Conservation (phyloP, 2,797 vertebrate genomes). For the Leptodactylus fallax region DNA sequence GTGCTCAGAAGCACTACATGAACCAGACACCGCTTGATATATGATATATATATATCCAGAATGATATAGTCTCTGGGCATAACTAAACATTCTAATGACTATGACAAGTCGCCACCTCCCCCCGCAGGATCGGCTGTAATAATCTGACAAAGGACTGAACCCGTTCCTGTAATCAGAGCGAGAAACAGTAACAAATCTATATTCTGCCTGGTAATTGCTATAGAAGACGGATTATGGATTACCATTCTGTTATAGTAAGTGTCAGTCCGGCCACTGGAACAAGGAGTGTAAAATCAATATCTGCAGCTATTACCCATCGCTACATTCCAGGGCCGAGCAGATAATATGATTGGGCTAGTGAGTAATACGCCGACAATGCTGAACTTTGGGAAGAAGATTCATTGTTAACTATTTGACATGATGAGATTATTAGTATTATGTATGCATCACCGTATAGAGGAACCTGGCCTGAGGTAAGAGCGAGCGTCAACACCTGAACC, state of each 20-base stretch:
- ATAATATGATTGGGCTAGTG: conserved; percentile 39
- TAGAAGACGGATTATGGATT: conserved; percentile 60
- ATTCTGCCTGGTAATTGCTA: conserved; percentile 55
- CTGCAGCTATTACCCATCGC: conserved; percentile 40
- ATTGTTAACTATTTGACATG: conserved; percentile 1
- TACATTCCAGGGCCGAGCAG: conserved; percentile 10
- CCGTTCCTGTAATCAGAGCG: conserved; percentile 45
- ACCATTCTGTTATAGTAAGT: conserved; percentile 56
- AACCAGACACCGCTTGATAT: neutral
- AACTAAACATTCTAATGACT: neutral
- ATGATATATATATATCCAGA: too few species aligned
- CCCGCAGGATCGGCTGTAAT: conserved; percentile 4
- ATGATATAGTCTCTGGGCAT: neutral
- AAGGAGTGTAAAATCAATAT: conserved; percentile 58
- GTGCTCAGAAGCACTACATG: too few species aligned
- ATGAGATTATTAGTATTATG: conserved; percentile 1
- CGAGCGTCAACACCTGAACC: neutral
- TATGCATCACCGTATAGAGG: neutral
- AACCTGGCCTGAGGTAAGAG: neutral
- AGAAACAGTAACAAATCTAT: conserved; percentile 61
- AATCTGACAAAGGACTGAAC: conserved; percentile 33
- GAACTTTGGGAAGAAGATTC: conserved; percentile 4
- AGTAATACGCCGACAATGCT: neutral
- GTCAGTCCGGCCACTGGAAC: conserved; percentile 47
- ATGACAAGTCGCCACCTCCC: neutral